These are phyloP conservation scores for Chrysopa pallens DNA, from an alignment of 1,140 invertebrate species.

Conservation along the genomic window DNA sequence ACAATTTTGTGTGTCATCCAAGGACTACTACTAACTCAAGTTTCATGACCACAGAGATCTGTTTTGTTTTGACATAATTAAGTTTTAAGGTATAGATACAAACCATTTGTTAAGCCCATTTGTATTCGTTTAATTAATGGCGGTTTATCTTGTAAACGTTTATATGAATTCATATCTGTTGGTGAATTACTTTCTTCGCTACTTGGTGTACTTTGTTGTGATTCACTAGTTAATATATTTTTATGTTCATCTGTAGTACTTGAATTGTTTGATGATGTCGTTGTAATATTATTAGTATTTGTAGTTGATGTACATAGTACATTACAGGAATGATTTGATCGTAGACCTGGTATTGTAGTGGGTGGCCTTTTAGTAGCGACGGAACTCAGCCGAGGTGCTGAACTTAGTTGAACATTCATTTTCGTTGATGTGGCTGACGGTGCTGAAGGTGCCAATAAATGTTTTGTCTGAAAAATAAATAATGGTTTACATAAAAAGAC, in stretches of 20 bases:
- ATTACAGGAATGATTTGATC: constrained; percentile 28
- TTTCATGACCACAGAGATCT: no score
- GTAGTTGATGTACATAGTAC: constrained; percentile 22
- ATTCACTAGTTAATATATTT: constrained; percentile 21
- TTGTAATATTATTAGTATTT: neutral
- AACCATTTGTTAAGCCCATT: constrained; percentile 37
- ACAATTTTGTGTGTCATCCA: no score
- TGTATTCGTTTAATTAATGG: constrained; percentile 62
- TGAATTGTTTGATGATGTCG: no score
- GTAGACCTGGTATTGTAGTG: constrained; percentile 31
- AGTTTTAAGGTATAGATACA: no score
- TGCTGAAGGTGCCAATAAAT: constrained; percentile 6
- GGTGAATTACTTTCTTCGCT: constrained; percentile 75
- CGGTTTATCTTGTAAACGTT: constrained; percentile 61
- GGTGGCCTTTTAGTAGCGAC: constrained; percentile 26
- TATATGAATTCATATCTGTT: constrained; percentile 73
- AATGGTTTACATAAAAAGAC: no score
- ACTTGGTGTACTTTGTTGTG: constrained; percentile 47
- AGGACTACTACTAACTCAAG: no score
- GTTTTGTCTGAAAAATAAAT: constrained; percentile 14
- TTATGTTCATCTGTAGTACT: constrained; percentile 17
- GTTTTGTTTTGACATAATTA: constrained; percentile 22
- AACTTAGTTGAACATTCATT: constrained; percentile 29
- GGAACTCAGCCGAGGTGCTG: constrained; percentile 25
- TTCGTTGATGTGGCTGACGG: constrained; percentile 16